Conservation (phyloP, 2,888 invertebrate genomes). For the Onthophagus sagittarius region DNA sequence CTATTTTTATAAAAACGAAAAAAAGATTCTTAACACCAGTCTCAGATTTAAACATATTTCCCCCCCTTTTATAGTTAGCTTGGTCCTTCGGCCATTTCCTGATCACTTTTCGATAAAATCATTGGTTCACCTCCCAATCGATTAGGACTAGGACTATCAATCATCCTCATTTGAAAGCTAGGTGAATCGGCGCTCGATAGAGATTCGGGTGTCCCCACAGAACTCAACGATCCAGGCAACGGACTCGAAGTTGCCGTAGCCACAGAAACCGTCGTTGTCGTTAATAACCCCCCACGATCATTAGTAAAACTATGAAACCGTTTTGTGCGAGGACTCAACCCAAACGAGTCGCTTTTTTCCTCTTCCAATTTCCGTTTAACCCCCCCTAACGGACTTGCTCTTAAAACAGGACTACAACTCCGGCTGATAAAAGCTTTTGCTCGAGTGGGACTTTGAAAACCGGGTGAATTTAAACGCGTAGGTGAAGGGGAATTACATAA, state of each 20-base stretch:
- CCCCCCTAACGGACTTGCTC: slow-evolving; percentile 67
- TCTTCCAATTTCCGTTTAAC: slow-evolving; percentile 66
- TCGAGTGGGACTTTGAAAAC: slow-evolving; percentile 65
- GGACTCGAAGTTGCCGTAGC: slow-evolving; percentile 50
- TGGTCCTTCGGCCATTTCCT: slow-evolving; percentile 47
- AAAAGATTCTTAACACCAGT: not conserved
- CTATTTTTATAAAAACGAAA: not conserved
- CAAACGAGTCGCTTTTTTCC: slow-evolving; percentile 44
- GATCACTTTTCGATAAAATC: slow-evolving; percentile 45
- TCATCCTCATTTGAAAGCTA: slow-evolving; percentile 52
- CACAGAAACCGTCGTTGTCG: slow-evolving; percentile 37
- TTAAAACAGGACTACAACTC: slow-evolving; percentile 84
- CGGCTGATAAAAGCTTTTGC: slow-evolving; percentile 66
- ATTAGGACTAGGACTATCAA: slow-evolving; percentile 56
- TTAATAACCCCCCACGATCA: slow-evolving; percentile 42
- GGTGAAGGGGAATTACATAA: slow-evolving; percentile 46
- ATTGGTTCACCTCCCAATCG: slow-evolving; percentile 44
- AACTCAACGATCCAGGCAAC: slow-evolving; percentile 54
- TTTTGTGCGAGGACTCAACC: slow-evolving; percentile 48
- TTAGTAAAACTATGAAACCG: slow-evolving; percentile 45
- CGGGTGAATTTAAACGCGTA: slow-evolving; percentile 40
- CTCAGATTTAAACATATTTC: slow-evolving; percentile 1
- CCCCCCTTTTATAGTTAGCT: slow-evolving; percentile 37
- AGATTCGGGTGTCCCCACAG: slow-evolving; percentile 59
- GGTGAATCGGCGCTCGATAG: slow-evolving; percentile 60